Conservation (phyloP, 2,888 invertebrate genomes). For the Synanthedon andrenaeformis region DNA sequence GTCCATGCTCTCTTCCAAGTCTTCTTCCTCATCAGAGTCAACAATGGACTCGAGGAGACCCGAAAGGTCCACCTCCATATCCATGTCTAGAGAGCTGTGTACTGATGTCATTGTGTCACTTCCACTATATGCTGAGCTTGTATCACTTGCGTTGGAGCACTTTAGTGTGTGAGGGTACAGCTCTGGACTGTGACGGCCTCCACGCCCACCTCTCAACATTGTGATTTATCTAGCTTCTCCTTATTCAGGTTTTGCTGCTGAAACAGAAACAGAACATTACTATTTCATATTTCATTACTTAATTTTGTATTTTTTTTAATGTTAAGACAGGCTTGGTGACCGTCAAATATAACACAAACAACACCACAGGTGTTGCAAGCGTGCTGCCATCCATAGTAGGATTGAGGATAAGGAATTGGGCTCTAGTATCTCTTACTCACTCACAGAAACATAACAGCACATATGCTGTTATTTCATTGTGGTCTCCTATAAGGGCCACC, state of each 20-base stretch:
- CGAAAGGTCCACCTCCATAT: constrained; percentile 88
- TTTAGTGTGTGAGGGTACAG: constrained; percentile 88
- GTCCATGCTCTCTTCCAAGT: constrained; percentile 90
- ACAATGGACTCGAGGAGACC: constrained; percentile 96
- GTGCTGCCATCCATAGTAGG: no score
- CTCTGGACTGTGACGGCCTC: constrained; percentile 76
- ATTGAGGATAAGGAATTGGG: no score
- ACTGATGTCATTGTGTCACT: constrained; percentile 96
- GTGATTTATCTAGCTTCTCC: constrained; percentile 52
- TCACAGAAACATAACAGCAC: no score
- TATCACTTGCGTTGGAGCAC: constrained; percentile 86
- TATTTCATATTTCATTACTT: neutral
- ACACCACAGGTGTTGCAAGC: no score
- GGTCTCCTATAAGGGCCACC: no score
- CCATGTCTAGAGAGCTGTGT: constrained; percentile 84
- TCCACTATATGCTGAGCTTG: constrained; percentile 96
- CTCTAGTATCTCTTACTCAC: no score
- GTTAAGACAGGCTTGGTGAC: no score
- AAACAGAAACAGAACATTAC: constrained; percentile 18
- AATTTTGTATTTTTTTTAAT: neutral
- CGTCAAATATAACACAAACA: no score
- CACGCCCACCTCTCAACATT: constrained; percentile 71
- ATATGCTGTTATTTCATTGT: no score
- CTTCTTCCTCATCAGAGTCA: constrained; percentile 96
- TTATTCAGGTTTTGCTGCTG: constrained; percentile 48